Percentiles rank a stretch among this genome's conserved stretches.
Conservation (phyloP, 2,797 vertebrate genomes). For the Microchirus variegatus region DNA sequence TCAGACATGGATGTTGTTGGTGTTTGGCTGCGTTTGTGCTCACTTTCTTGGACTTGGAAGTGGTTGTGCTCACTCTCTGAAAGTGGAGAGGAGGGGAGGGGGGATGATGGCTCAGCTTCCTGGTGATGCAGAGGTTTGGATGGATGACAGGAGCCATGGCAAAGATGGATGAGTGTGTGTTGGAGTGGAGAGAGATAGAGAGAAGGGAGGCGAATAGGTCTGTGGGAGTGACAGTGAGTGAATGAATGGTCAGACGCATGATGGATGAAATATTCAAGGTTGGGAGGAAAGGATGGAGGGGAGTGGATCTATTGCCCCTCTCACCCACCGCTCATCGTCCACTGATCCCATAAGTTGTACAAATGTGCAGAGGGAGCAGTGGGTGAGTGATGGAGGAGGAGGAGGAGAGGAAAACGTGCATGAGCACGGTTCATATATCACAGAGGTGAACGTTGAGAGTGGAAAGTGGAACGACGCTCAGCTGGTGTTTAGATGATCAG, state of each 20-base stretch:
- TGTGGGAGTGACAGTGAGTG: conserved; percentile 38
- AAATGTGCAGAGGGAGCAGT: conserved; percentile 34
- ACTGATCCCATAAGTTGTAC: conserved; percentile 39
- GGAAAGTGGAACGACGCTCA: neutral
- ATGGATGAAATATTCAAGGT: conserved; percentile 48
- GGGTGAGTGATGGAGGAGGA: conserved; percentile 36
- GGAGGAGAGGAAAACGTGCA: conserved; percentile 18
- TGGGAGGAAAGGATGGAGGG: conserved; percentile 21
- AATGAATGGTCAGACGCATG: conserved; percentile 48
- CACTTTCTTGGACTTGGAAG: conserved; percentile 23
- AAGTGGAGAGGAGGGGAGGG: neutral
- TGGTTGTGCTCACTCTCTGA: conserved; percentile 23
- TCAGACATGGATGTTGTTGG: conserved; percentile 34
- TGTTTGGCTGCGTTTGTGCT: conserved; percentile 50
- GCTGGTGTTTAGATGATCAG: too few species aligned
- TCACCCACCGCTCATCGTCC: conserved; percentile 34
- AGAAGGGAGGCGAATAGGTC: conserved; percentile 49
- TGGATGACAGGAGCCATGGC: conserved; percentile 51
- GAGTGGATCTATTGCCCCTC: conserved; percentile 31
- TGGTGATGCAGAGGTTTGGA: conserved; percentile 45
- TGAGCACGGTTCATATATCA: conserved; percentile 44
- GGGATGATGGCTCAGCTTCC: conserved; percentile 38
- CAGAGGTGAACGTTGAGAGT: conserved; percentile 21
- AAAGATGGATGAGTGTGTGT: conserved; percentile 49
- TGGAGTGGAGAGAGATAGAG: conserved; percentile 6